A percentile compares a stretch with the other conserved stretches of the same genome.
phyloP scores from a whole-genome alignment of 1,140 invertebrate genomes.

The Lasioglossum baleicum region DNA sequence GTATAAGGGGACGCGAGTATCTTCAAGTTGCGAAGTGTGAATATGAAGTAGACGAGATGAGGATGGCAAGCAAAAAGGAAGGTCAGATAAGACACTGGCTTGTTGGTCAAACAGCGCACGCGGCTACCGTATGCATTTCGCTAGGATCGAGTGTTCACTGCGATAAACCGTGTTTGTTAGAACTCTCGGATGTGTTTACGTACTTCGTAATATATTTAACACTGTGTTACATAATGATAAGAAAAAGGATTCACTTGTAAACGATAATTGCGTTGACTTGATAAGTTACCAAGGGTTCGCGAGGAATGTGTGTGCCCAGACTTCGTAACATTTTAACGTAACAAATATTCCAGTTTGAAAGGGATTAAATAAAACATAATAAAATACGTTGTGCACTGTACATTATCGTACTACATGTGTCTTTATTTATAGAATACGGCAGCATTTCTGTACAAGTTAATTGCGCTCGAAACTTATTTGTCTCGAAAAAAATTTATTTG shows the following conservation, averaged over 20 bases:
- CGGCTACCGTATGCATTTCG: conserved; percentile 5
- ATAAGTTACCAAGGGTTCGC: not conserved
- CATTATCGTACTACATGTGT: no score
- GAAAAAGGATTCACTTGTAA: no score
- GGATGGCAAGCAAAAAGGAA: not conserved
- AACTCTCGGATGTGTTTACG: conserved; percentile 2
- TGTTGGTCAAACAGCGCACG: conserved; percentile 33
- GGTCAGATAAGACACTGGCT: conserved; percentile 23
- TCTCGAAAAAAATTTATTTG: no score
- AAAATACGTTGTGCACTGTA: no score
- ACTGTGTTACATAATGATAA: not conserved
- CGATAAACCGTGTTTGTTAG: conserved; percentile 40
- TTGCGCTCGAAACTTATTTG: no score
- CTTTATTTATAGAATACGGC: no score
- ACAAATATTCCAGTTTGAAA: no score
- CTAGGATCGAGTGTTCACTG: not conserved
- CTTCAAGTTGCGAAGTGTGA: not conserved
- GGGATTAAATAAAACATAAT: no score
- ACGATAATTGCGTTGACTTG: not conserved
- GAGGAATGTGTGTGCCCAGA: not conserved
- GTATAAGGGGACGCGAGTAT: no score
- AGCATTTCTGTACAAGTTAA: no score
- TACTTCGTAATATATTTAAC: conserved; percentile 16
- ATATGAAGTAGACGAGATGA: not conserved
- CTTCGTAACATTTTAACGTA: not conserved